These are phyloP conservation scores for Limnodromus scolopaceus DNA, from an alignment of 2,797 vertebrate genomes.

Conservation along the genomic window DNA sequence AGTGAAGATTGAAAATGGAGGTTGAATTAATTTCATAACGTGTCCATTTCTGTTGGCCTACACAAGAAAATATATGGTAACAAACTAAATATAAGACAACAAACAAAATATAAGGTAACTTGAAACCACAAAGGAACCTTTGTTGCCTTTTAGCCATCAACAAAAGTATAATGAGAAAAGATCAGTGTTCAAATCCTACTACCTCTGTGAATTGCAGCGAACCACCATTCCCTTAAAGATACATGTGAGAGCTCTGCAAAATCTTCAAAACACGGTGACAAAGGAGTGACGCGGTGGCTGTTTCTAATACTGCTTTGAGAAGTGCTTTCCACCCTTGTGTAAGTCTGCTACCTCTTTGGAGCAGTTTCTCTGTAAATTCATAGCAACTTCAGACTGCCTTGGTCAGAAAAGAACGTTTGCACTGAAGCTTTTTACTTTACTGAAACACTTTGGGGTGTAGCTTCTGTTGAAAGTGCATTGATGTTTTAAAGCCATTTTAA, in stretches of 20 bases:
- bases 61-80: not conserved
- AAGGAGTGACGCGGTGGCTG: not conserved
- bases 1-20: not conserved
- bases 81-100: not conserved
- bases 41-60: not conserved
- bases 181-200: not conserved
- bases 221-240: not conserved
- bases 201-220: not conserved
- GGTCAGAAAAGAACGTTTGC: slow-evolving; percentile 15
- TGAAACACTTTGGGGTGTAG: not conserved
- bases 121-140: not conserved
- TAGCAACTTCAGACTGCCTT: not conserved
- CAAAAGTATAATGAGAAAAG: not conserved
- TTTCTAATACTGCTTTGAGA: slow-evolving; percentile 12
- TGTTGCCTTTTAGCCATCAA: not conserved
- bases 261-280: slow-evolving; percentile 28
- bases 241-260: not conserved
- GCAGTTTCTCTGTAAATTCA: slow-evolving; percentile 15
- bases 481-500: slow-evolving; percentile 56
- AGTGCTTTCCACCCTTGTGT: not conserved
- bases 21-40: not conserved
- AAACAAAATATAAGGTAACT: not conserved
- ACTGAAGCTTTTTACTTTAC: slow-evolving; percentile 32
- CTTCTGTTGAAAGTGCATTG: slow-evolving; percentile 27
- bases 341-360: not conserved